Evolutionary conservation across 2,797 vertebrate species (phyloP).

Genomic region (Oreochromis mossambicus): DNA sequence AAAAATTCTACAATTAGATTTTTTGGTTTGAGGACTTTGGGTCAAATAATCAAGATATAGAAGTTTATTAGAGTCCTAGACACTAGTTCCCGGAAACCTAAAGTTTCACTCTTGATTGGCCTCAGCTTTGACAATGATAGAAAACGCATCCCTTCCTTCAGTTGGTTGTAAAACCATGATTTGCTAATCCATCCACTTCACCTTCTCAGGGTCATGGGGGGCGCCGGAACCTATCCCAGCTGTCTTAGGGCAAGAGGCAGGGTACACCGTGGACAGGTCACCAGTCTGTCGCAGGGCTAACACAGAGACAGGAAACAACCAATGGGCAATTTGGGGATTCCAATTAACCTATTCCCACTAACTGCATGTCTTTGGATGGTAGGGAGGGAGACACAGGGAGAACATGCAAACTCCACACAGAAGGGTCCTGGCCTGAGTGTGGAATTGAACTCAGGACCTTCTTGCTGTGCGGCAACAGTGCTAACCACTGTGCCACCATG

Average conservation of each 20-base stretch:
- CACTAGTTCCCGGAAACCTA: rapidly evolving
- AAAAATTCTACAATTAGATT: neutral
- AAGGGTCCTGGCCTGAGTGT: neutral
- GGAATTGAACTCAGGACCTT: neutral
- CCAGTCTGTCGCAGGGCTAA: neutral
- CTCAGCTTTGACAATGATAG: neutral
- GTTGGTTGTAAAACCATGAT: neutral
- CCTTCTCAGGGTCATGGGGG: rapidly evolving
- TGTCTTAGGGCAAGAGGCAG: neutral
- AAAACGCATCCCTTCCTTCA: neutral
- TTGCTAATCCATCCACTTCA: neutral
- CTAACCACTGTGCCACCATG: neutral
- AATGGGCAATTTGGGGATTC: neutral
- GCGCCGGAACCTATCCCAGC: neutral
- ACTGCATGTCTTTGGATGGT: neutral
- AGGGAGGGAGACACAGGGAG: neutral
- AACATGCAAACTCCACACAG: neutral
- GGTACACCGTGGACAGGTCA: neutral
- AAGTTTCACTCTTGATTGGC: neutral
- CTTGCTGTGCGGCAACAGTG: rapidly evolving
- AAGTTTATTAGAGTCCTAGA: neutral
- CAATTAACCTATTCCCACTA: neutral
- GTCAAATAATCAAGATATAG: neutral
- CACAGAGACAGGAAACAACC: neutral
- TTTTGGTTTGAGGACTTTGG: neutral